Percentiles rank a stretch among this genome's conserved stretches.
These are phyloP conservation scores for Oreocharis arfaki DNA, from an alignment of 2,113 vertebrate genomes.

Conservation along the genomic window DNA sequence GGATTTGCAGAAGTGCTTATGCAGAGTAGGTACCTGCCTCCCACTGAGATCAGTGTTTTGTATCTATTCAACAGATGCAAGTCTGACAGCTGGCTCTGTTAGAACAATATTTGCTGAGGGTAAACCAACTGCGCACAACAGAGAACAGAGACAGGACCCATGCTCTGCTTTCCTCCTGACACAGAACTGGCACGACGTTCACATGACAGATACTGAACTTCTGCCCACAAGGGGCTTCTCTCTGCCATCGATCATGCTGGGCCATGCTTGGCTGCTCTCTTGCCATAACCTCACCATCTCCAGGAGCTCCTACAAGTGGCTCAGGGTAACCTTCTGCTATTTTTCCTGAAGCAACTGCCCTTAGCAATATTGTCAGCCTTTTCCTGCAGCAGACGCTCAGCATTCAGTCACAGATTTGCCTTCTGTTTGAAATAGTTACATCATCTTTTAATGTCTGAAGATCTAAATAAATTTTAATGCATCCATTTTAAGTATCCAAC, in stretches of 20 bases:
- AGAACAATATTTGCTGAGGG: slow-evolving; percentile 50
- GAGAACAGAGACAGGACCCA: not conserved
- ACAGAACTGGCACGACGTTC: not conserved
- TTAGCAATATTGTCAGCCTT: not conserved
- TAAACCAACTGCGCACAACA: not conserved
- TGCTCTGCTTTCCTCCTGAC: not conserved
- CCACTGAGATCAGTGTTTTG: slow-evolving; percentile 64
- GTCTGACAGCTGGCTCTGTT: slow-evolving; percentile 61
- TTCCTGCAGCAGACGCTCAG: not conserved
- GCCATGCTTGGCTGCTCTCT: not conserved
- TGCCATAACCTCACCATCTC: not conserved
- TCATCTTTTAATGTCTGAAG: not conserved
- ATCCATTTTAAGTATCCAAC: not conserved
- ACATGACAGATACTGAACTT: not conserved
- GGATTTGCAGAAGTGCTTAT: slow-evolving; percentile 58
- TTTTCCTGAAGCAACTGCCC: not conserved
- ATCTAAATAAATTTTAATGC: not conserved
- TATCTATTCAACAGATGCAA: slow-evolving; percentile 59
- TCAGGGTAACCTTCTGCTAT: not conserved
- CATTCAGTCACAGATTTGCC: not conserved
- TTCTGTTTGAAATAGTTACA: not conserved
- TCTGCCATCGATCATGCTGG: not conserved
- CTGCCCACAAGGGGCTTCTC: not conserved
- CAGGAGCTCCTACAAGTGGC: not conserved
- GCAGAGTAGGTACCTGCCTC: slow-evolving; percentile 46